These are phyloP conservation scores for Platycnemis pennipes DNA, from an alignment of 2,888 invertebrate species.

Conservation along the genomic window DNA sequence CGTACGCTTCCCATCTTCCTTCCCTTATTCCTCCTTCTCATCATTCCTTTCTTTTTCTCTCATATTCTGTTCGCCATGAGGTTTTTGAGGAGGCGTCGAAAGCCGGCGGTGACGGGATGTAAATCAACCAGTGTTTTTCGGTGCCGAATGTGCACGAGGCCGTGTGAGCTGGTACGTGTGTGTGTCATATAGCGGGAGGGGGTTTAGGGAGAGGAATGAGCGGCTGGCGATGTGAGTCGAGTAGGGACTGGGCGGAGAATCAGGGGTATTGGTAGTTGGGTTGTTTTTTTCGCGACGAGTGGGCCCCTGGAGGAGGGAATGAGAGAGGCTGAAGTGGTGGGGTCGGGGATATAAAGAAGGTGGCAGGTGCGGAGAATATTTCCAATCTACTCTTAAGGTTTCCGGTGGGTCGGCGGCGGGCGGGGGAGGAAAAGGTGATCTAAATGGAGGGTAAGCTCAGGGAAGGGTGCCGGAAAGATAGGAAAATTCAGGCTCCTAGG, in stretches of 20 bases:
- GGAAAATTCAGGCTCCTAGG: not conserved
- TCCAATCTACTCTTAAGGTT: conserved; percentile 42
- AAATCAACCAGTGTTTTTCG: conserved; percentile 19
- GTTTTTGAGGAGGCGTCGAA: conserved; percentile 30
- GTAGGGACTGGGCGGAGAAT: not conserved
- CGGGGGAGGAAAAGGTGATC: not conserved
- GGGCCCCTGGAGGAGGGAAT: not conserved
- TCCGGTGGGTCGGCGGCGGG: conserved; percentile 15
- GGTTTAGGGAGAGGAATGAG: not conserved
- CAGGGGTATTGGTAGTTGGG: not conserved
- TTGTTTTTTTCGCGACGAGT: not conserved
- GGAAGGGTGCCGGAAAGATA: not conserved
- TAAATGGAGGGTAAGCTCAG: not conserved
- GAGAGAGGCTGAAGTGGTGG: not conserved
- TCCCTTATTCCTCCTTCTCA: not conserved
- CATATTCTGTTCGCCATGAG: not conserved
- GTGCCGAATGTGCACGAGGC: not conserved
- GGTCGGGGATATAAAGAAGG: not conserved
- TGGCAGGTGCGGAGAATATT: conserved; percentile 29
- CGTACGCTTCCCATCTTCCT: not conserved
- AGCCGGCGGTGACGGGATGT: conserved; percentile 26
- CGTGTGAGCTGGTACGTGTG: not conserved
- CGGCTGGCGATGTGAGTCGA: not conserved
- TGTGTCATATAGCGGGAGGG: not conserved
- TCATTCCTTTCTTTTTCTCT: not conserved